Percentiles rank a stretch among this genome's conserved stretches.
phyloP scores from a whole-genome alignment of 2,113 vertebrate genomes.

The Dipodomys stephensi region DNA sequence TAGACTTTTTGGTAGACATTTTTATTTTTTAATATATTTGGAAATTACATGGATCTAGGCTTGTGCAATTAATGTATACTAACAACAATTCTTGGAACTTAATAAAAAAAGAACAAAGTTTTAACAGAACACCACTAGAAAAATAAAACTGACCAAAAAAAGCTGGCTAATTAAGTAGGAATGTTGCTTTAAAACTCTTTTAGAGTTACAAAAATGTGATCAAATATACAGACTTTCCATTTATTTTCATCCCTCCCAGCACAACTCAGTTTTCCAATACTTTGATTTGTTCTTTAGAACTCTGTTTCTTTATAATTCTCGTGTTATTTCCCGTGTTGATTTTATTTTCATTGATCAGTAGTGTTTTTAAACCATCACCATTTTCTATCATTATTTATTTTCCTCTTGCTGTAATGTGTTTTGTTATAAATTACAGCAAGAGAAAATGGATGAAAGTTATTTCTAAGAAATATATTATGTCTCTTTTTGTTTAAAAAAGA shows the following conservation, averaged over 20 bases:
- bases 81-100: no score
- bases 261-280: neutral
- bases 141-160: no score
- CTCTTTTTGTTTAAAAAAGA: neutral
- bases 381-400: neutral
- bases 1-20: neutral
- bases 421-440: neutral
- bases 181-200: no score
- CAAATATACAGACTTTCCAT: neutral
- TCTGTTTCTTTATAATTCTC: neutral
- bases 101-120: no score
- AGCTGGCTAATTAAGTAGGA: no score
- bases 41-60: no score
- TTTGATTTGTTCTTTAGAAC: neutral
- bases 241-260: fast-evolving
- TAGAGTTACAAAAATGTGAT: neutral
- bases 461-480: neutral
- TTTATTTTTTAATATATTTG: neutral
- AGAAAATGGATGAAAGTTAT: neutral
- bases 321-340: neutral
- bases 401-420: neutral
- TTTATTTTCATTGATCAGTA: neutral
- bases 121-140: no score
- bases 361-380: neutral
- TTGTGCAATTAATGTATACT: no score